A percentile compares a stretch with the other conserved stretches of the same genome.
Evolutionary conservation across 1,140 invertebrate genomes (phyloP).

Genomic region (Trigoniulus corallinus): DNA sequence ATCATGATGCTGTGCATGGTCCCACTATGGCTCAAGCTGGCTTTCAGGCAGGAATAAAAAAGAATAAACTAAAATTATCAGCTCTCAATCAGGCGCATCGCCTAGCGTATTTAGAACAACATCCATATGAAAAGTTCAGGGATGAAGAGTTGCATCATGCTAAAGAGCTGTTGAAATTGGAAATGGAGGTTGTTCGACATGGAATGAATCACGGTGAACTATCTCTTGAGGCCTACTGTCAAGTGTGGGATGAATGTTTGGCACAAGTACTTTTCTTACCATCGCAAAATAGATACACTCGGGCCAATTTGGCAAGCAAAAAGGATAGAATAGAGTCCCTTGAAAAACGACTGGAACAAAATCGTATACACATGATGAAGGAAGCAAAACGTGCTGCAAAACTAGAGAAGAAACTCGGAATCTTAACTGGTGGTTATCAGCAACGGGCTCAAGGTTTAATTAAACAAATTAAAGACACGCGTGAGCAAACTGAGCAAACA

Average conservation of each 20-base stretch:
- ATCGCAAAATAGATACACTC: slow-evolving; percentile 74
- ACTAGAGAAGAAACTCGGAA: slow-evolving; percentile 93
- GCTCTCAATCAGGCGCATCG: slow-evolving; percentile 44
- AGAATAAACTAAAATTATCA: slow-evolving; percentile 22
- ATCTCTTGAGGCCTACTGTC: slow-evolving; percentile 71
- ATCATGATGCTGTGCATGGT: slow-evolving; percentile 56
- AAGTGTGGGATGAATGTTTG: slow-evolving; percentile 95
- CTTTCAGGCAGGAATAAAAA: slow-evolving; percentile 21
- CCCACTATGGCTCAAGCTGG: slow-evolving; percentile 31
- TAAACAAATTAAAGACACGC: slow-evolving; percentile 74
- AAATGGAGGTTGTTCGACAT: slow-evolving; percentile 76
- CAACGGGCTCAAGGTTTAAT: slow-evolving; percentile 64
- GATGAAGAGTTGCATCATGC: slow-evolving; percentile 52
- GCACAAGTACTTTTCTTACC: slow-evolving; percentile 71
- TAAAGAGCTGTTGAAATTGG: slow-evolving; percentile 46
- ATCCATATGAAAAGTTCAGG: slow-evolving; percentile 60
- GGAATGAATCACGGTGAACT: slow-evolving; percentile 92
- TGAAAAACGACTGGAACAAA: slow-evolving; percentile 82
- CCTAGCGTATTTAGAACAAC: slow-evolving; percentile 60
- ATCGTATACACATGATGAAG: slow-evolving; percentile 80
- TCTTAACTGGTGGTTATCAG: slow-evolving; percentile 83
- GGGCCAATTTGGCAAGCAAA: slow-evolving; percentile 85
- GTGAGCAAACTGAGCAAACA: slow-evolving; percentile 78
- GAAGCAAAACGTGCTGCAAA: slow-evolving; percentile 93
- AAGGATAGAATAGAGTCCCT: slow-evolving; percentile 87